Evolutionary conservation across 64 coral and sea anemone genomes (phyloP).

Genomic region (Montipora efflorescens): DNA sequence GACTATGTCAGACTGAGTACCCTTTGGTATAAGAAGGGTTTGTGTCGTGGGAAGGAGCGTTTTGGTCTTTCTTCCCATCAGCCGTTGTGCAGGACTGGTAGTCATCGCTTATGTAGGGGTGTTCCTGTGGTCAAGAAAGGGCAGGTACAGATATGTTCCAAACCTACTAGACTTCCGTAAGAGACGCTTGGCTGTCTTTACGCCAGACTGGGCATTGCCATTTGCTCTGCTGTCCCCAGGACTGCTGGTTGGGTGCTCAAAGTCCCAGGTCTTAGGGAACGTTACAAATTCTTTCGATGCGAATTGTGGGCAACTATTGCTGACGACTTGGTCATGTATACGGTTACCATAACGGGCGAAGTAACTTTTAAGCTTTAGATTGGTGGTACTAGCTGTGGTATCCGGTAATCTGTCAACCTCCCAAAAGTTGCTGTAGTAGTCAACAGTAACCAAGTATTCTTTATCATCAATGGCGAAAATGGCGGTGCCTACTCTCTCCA

Average conservation of each 20-base stretch:
- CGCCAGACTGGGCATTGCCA: slow-evolving; percentile 30
- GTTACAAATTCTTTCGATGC: slow-evolving; percentile 16
- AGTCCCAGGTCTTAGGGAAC: slow-evolving; percentile 35
- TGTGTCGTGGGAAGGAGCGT: slow-evolving; percentile 26
- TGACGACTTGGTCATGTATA: slow-evolving; percentile 7
- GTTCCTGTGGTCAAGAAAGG: slow-evolving; percentile 5
- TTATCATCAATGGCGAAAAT: slow-evolving; percentile 10
- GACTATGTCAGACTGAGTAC: background rate
- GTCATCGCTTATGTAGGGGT: slow-evolving; percentile 31
- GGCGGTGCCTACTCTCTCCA: slow-evolving; percentile 30
- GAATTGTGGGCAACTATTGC: slow-evolving; percentile 38
- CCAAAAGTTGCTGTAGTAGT: slow-evolving; percentile 54
- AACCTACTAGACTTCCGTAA: background rate
- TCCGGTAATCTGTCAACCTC: slow-evolving; percentile 26
- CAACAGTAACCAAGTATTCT: slow-evolving; percentile 34
- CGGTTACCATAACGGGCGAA: slow-evolving; percentile 11
- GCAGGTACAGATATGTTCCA: background rate
- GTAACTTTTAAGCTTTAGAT: slow-evolving; percentile 53
- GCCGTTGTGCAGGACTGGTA: slow-evolving; percentile 36
- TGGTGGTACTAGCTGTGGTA: background rate
- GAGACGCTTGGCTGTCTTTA: slow-evolving; percentile 27
- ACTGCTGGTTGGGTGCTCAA: slow-evolving; percentile 47
- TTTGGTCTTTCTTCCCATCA: slow-evolving; percentile 21
- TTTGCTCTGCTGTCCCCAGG: slow-evolving; percentile 36
- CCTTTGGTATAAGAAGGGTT: background rate